These are phyloP conservation scores for Candoia aspera DNA, from an alignment of 2,113 vertebrate genomes.

Conservation along the genomic window DNA sequence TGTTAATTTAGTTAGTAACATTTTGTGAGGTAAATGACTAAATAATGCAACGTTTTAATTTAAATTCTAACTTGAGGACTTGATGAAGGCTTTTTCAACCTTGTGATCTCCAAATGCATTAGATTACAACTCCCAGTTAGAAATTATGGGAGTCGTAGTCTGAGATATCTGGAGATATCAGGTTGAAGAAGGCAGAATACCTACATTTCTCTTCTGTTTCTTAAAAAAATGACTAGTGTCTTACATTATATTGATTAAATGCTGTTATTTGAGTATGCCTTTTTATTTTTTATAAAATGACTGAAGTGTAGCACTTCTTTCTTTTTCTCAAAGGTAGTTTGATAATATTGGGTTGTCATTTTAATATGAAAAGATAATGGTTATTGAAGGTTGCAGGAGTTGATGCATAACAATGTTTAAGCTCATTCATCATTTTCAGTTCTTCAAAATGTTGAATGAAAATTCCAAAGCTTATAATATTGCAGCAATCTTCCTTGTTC, in stretches of 20 bases:
- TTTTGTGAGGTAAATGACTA: not conserved
- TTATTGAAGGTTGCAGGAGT: not conserved
- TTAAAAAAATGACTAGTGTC: not conserved
- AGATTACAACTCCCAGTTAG: not conserved
- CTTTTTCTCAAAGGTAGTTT: not conserved
- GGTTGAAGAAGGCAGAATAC: not conserved
- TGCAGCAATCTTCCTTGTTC: not conserved
- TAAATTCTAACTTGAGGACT: not conserved
- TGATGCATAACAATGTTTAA: not conserved
- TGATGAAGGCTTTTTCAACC: not conserved
- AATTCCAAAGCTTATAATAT: not conserved
- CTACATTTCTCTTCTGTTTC: not conserved
- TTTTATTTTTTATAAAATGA: not conserved
- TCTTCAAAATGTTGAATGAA: not conserved
- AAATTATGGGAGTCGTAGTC: not conserved
- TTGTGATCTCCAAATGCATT: not conserved
- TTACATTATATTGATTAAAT: not conserved
- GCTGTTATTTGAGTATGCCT: not conserved
- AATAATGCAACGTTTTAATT: not conserved
- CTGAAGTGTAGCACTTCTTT: not conserved
- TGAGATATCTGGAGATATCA: not conserved
- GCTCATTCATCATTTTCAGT: not conserved
- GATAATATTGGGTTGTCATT: not conserved
- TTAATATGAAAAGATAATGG: not conserved
- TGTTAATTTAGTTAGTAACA: not conserved